Conservation (phyloP, 2,797 vertebrate genomes). For the Myotis daubentonii region DNA sequence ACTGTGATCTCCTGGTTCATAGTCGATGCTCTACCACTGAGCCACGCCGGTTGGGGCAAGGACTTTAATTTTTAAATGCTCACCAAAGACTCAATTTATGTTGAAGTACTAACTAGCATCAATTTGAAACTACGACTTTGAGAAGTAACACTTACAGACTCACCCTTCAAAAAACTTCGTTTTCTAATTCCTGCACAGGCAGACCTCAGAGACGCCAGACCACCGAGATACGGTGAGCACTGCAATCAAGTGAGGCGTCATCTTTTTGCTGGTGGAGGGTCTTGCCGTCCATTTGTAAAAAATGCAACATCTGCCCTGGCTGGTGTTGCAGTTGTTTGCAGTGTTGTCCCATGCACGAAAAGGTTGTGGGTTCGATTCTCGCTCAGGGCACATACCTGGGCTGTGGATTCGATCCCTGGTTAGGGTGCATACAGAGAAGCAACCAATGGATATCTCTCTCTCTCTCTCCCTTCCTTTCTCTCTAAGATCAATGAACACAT, state of each 20-base stretch:
- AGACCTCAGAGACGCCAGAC: neutral
- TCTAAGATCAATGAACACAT: neutral
- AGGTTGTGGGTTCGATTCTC: neutral
- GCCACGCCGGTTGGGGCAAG: neutral
- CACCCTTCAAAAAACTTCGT: neutral
- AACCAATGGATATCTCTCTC: neutral
- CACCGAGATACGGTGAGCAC: neutral
- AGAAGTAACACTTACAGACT: neutral
- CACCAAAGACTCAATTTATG: neutral
- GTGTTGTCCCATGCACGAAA: neutral
- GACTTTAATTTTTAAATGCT: neutral
- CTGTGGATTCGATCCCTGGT: neutral
- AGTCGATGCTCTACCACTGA: neutral
- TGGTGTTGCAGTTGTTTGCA: neutral
- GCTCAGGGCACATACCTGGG: neutral
- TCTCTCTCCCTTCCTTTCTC: neutral
- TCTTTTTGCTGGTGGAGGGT: neutral
- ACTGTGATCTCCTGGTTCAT: neutral
- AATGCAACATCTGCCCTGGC: neutral
- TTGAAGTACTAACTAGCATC: neutral
- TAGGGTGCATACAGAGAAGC: neutral
- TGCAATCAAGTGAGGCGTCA: fast-evolving
- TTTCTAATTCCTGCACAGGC: neutral
- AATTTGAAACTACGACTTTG: neutral
- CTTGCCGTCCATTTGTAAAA: neutral